Evolutionary conservation across 2,113 vertebrate genomes (phyloP), one percentile per base, ranked within the genome.

Genomic region (Ictalurus punctatus): DNA sequence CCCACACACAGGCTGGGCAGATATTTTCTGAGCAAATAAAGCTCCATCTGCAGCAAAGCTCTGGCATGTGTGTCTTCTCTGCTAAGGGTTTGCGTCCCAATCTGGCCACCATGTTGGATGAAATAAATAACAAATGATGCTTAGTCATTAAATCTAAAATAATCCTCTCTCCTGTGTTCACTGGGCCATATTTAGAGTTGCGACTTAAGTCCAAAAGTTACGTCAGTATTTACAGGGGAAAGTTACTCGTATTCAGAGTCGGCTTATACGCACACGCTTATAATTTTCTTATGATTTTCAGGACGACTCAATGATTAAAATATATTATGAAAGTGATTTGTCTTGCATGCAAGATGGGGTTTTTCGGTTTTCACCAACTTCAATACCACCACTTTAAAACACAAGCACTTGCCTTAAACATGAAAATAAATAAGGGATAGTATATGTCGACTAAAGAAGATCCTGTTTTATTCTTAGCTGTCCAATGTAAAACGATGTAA

Each of bases 1-100:
- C 67, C 83, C 86, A 91, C 86, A 85, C 83, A 88, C 86, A 79
- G 59, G 34, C 67, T 91, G 88, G 83, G 8, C 58, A 79, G 88
- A 91, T 90, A 90, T 91, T 85, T 71, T 61, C 88, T 1, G 37
- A 83, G 63, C 86, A 91, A 89, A 91, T 58, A 30, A 61, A 89
- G 56, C 86, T 52, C 83, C 86, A 85, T 87, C 74, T 85, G 83
- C 84, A 40, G 48, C 30, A 54, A 63, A 73, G 54, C 54, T 67
- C 52, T 48, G 40, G 17, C 69, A 56, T 59, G 58, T 48, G 40
- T 76, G 37, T 37, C 59, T 25, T 63, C 71, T 59, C 63, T 25
- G 8, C 59, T 78, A 37, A 84, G 37, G 23, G 71, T 83, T 85
- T 48, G 54, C 48, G 6, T 30, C 27, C 54, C 61, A 82, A 89